phyloP scores from a whole-genome alignment of 2,113 vertebrate genomes.

The Stictonetta naevosa region DNA sequence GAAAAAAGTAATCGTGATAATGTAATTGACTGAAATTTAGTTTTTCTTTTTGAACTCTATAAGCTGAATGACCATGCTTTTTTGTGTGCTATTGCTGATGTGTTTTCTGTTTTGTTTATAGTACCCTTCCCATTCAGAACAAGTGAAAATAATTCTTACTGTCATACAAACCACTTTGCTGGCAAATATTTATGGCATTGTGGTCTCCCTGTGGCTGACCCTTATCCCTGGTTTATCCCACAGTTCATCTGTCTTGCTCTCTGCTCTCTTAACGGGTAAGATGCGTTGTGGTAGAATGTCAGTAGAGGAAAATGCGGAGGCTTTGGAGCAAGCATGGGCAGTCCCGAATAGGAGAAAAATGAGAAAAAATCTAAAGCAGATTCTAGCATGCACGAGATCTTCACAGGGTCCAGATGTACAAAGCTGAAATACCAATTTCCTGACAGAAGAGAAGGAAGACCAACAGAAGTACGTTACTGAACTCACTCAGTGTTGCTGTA shows the following conservation, averaged over 20 bases:
- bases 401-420: background rate
- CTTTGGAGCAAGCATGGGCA: background rate
- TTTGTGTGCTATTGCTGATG: background rate
- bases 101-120: no score
- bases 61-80: background rate
- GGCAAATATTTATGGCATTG: background rate
- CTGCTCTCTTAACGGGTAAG: background rate
- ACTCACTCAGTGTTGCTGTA: background rate
- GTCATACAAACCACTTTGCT: background rate
- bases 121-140: background rate
- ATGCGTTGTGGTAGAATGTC: background rate
- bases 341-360: background rate
- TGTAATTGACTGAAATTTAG: background rate
- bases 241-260: background rate
- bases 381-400: background rate
- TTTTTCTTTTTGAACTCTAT: background rate
- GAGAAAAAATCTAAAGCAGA: background rate
- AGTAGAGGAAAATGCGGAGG: background rate
- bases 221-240: background rate
- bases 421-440: background rate
- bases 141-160: background rate
- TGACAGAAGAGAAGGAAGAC: background rate
- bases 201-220: background rate
- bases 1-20: background rate
- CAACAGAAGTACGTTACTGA: background rate